These are phyloP conservation scores for Allygus modestus DNA, from an alignment of 2,888 invertebrate genomes.

Conservation along the genomic window DNA sequence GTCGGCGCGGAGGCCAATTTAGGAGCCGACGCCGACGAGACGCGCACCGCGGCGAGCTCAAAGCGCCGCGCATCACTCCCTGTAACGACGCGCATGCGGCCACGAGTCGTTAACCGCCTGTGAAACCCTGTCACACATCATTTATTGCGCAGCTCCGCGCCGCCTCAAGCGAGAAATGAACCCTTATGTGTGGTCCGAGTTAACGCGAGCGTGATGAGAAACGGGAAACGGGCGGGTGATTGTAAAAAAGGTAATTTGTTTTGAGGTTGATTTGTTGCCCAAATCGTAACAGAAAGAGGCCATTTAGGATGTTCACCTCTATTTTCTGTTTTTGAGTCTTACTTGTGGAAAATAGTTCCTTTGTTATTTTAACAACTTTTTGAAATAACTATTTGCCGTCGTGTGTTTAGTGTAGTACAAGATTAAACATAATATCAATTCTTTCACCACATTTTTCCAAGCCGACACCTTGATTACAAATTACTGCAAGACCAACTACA, in stretches of 20 bases:
- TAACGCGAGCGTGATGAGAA: background rate
- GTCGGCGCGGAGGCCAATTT: slow-evolving; percentile 42
- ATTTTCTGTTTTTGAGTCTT: too few relatives aligned
- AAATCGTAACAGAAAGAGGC: too few relatives aligned
- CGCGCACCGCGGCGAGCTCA: slow-evolving; percentile 19
- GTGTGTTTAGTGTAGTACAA: too few relatives aligned
- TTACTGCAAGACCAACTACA: too few relatives aligned
- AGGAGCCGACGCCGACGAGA: background rate
- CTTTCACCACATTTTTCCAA: too few relatives aligned
- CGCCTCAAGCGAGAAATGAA: slow-evolving; percentile 35
- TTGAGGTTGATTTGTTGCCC: too few relatives aligned
- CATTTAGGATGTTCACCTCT: too few relatives aligned
- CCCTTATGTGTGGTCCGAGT: slow-evolving; percentile 12
- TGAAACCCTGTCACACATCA: slow-evolving; percentile 35
- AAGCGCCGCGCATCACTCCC: slow-evolving; percentile 22
- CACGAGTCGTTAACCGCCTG: slow-evolving; percentile 25
- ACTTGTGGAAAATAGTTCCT: too few relatives aligned
- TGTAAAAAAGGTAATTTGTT: background rate
- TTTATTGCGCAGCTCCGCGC: slow-evolving; percentile 19
- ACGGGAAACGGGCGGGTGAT: background rate
- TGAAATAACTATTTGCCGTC: too few relatives aligned
- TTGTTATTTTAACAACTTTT: too few relatives aligned
- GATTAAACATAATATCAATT: too few relatives aligned
- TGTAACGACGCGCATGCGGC: slow-evolving; percentile 35
- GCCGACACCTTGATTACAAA: too few relatives aligned